Base-by-base conservation (phyloP, 2,113 vertebrate species). In the Nothoprocta pentlandii region DNA sequence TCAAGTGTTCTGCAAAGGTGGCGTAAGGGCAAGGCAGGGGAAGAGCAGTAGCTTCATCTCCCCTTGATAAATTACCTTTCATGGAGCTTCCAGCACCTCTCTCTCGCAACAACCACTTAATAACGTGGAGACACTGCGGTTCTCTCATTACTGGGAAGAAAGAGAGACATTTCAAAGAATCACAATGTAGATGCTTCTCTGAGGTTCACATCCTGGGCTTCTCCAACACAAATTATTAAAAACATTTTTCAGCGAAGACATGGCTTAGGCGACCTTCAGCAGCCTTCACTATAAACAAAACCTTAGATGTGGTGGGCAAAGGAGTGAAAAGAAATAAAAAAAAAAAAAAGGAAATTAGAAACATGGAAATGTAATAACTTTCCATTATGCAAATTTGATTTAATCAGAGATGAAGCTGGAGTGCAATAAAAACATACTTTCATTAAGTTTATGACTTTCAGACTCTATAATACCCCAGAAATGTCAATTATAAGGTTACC, bases 331-430 rank as follows among this genome's bases (percentile, higher is more conserved):
- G 46, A 10, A 41, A 6, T n/a, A 6, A 4, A 30, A 59, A 44
- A 76, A 63, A 8, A 46, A 46, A 49, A 49, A 23, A 46, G 90
- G 95, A 97, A 97, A 98, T 97, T 97, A 97, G 97, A 97, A 98
- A 97, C 79, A 77, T 89, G 94, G 96, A 98, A 98, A 98, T 98
- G 95, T 98, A 98, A 98, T 98, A 98, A 97, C 96, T 97, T 97
- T 54, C 47, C 97, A 98, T 98, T 98, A 98, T 97, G 97, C 96
- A 98, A 97, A 98, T 98, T 97, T 97, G 96, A 98, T 98, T 98
- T 97, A 97, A 98, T 98, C 97, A 98, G 97, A 96, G 94, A 98
- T 96, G 97, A 97, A 97, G 91, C 93, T 97, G 96, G 96, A 97
- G 89, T 90, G 94, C 97, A 97, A 97, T 98, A 97, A 98, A 97